phyloP scores from a whole-genome alignment of 2,797 vertebrate genomes.

The Synanceia verrucosa region DNA sequence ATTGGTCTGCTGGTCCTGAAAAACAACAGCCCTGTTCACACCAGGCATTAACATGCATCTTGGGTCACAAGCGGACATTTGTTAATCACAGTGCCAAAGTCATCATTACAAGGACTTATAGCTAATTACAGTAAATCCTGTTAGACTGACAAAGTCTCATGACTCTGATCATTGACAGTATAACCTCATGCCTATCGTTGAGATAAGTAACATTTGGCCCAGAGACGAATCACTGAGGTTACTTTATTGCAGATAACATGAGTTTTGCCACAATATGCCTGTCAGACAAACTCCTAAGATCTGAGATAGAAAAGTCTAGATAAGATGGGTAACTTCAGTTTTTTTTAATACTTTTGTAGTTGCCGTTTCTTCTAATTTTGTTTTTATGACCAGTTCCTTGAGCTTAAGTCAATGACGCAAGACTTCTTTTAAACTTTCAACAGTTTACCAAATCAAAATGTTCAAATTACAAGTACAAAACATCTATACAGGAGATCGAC shows the following conservation, averaged over 20 bases:
- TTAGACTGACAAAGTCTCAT: constrained; percentile 37
- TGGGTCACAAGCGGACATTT: background rate
- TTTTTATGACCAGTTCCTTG: too few species aligned
- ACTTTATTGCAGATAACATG: background rate
- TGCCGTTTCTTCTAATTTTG: too few species aligned
- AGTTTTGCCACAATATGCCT: background rate
- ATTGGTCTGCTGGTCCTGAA: constrained; percentile 88
- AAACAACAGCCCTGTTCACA: constrained; percentile 37
- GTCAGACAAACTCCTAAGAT: background rate
- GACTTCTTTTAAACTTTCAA: too few species aligned
- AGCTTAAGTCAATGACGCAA: too few species aligned
- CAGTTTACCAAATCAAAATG: too few species aligned
- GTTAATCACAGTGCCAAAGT: constrained; percentile 33
- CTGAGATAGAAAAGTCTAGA: background rate
- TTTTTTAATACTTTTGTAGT: too few species aligned
- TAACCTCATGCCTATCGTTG: constrained; percentile 14
- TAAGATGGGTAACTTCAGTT: background rate
- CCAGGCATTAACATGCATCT: background rate
- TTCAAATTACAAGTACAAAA: too few species aligned
- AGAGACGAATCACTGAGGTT: background rate
- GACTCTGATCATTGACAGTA: constrained; percentile 19
- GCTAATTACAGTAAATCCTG: constrained; percentile 49
- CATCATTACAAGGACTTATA: constrained; percentile 14
- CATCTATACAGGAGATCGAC: too few species aligned
- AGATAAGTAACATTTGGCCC: constrained; percentile 2